Evolutionary conservation across 2,888 invertebrate genomes (phyloP), one percentile per base, ranked within the genome.

Genomic region (Phasia obesa): DNA sequence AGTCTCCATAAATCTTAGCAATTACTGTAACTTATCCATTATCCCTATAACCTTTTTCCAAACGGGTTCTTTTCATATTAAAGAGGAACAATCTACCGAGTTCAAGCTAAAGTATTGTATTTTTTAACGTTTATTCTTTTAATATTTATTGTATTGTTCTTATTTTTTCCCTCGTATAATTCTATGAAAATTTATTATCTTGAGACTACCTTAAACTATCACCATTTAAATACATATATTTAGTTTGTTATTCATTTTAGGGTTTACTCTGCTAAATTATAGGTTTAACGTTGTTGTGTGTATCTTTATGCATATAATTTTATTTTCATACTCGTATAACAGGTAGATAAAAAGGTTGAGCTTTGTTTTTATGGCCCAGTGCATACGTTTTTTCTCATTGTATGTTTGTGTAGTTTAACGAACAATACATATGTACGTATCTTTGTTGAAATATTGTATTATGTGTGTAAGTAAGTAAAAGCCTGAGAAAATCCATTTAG

Each of bases 101-200:
- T 47, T 13, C 1, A 23, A 31, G 13, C 31, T 31, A 0, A 27
- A 49, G 9, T 15, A 25, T 27, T 3, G 6, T 35, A 15, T n/a
- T 17, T 70, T 44, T 27, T 25, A 42, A 27, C 35, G 21, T 59
- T 42, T 55, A 15, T 60, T 15, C 47, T 0, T 15, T 7, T 0
- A 17, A 19, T 35, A 47, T 64, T 74, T 65, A 19, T 70, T 55
- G 25, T 42, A 42, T 70, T 69, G 67, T 62, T 64, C 38, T 35
- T 59, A 17, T 49, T 80, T 38, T 57, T 38, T 51, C 57, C 31
- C 25, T 6, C 44, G 35, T 19, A 47, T 4, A 70, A 27, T 53
- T 79, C 62, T 59, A 65, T 73, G 27, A 49, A 74, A 62, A 57
- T 69, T 62, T 80, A 64, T 69, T 69, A 62, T 69, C 47, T 31